Conservation (phyloP, 1,140 invertebrate species). For the Acromyrmex echinatior region DNA sequence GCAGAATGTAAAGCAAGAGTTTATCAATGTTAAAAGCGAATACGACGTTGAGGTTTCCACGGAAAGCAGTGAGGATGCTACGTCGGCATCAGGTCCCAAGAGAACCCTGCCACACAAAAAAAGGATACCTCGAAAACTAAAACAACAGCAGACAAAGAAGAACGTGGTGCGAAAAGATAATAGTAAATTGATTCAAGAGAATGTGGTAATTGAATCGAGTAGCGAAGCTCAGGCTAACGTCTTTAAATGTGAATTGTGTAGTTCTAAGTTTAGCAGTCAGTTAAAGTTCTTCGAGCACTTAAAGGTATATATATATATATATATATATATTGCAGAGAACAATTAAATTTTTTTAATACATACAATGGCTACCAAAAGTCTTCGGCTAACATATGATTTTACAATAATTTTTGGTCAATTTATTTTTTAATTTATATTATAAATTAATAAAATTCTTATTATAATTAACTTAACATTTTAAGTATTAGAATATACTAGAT, state of each 20-base stretch:
- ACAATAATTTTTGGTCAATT: too few species aligned
- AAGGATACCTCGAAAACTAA: slow-evolving; percentile 87
- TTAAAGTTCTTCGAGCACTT: slow-evolving; percentile 93
- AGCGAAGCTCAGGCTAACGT: slow-evolving; percentile 67
- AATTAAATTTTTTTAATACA: neutral
- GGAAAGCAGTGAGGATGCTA: slow-evolving; percentile 82
- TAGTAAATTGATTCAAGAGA: slow-evolving; percentile 66
- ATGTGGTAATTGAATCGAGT: neutral
- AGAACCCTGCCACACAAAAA: slow-evolving; percentile 87
- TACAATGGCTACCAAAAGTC: too few species aligned
- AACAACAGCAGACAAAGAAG: slow-evolving; percentile 84
- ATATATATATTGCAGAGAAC: neutral
- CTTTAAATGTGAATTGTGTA: slow-evolving; percentile 91
- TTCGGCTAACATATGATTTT: too few species aligned
- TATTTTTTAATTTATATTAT: too few species aligned
- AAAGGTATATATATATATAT: slow-evolving; percentile 85
- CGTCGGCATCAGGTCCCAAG: slow-evolving; percentile 83
- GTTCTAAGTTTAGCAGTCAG: slow-evolving; percentile 89
- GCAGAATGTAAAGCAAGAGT: slow-evolving; percentile 83
- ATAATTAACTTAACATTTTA: too few species aligned
- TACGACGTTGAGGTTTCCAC: slow-evolving; percentile 83
- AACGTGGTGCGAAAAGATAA: slow-evolving; percentile 75
- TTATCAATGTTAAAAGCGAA: slow-evolving; percentile 84
- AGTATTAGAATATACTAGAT: too few species aligned
- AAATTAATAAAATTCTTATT: too few species aligned